These are phyloP conservation scores for Coryphaenoides rupestris DNA, from an alignment of 2,113 vertebrate species.

Conservation along the genomic window DNA sequence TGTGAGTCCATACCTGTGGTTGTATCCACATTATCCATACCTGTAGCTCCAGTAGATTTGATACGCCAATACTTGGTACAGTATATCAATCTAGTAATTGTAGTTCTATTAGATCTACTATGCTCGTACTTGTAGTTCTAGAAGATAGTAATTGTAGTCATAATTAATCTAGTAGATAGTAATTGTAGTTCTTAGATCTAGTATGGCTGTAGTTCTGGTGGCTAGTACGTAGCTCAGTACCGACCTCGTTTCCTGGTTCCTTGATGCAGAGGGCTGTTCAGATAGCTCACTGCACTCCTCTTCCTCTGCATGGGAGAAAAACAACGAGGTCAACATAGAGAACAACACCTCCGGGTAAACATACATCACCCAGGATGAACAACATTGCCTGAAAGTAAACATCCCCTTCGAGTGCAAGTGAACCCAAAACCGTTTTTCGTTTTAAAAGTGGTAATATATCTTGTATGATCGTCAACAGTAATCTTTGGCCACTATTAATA, in stretches of 20 bases:
- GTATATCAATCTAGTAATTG: background rate
- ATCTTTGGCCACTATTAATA: too few species aligned
- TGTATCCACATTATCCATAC: background rate
- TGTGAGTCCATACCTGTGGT: background rate
- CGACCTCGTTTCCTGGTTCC: conserved; percentile 97
- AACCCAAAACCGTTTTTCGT: too few species aligned
- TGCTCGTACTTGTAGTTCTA: background rate
- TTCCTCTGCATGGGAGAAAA: conserved; percentile 80
- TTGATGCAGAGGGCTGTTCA: conserved; percentile 96
- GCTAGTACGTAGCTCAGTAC: conserved; percentile 34
- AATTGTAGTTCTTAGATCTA: background rate
- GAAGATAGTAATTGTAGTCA: background rate
- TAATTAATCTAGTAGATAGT: background rate
- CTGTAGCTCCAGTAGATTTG: background rate
- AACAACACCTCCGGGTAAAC: too few species aligned
- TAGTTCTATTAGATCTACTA: background rate
- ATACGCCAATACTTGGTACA: background rate
- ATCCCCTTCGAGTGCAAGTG: too few species aligned
- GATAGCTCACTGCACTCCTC: conserved; percentile 95
- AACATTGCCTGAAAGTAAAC: too few species aligned
- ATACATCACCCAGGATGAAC: too few species aligned
- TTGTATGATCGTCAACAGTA: too few species aligned
- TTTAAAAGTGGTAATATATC: too few species aligned
- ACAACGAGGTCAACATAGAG: background rate
- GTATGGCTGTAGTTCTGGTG: background rate